A percentile compares a stretch with the other conserved stretches of the same genome.
Conservation (phyloP, 2,888 invertebrate species). For the Stenotaenia linearis region DNA sequence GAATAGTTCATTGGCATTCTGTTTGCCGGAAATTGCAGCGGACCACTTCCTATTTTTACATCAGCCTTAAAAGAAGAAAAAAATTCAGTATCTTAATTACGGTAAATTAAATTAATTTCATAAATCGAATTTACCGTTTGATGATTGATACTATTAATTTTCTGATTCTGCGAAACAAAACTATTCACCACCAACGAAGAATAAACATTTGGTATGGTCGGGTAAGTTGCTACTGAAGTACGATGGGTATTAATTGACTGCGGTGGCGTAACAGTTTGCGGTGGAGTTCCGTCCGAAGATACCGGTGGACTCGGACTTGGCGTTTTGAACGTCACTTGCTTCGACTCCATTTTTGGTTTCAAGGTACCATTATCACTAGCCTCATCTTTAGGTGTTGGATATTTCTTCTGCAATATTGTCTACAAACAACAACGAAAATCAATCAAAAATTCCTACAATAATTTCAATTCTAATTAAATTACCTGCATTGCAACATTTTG, state of each 20-base stretch:
- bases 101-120: background rate
- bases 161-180: background rate
- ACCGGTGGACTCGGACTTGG: slow-evolving; percentile 42
- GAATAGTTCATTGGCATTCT: background rate
- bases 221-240: slow-evolving; percentile 33
- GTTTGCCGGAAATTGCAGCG: background rate
- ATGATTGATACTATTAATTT: background rate
- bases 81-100: background rate
- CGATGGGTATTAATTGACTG: slow-evolving; percentile 37
- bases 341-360: slow-evolving; percentile 39
- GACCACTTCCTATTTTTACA: background rate
- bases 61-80: background rate
- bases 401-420: slow-evolving; percentile 45
- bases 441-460: background rate
- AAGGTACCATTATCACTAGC: background rate
- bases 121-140: background rate
- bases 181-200: background rate
- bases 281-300: slow-evolving; percentile 36
- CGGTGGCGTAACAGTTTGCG: slow-evolving; percentile 36
- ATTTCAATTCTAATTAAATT: background rate
- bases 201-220: background rate
- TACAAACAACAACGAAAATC: background rate
- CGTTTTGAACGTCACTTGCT: slow-evolving; percentile 56
- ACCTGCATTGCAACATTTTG: slow-evolving; percentile 70
- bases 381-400: slow-evolving; percentile 24